Evolutionary conservation across 2,113 vertebrate genomes (phyloP).

Genomic region (Erythrocercus mccallii): DNA sequence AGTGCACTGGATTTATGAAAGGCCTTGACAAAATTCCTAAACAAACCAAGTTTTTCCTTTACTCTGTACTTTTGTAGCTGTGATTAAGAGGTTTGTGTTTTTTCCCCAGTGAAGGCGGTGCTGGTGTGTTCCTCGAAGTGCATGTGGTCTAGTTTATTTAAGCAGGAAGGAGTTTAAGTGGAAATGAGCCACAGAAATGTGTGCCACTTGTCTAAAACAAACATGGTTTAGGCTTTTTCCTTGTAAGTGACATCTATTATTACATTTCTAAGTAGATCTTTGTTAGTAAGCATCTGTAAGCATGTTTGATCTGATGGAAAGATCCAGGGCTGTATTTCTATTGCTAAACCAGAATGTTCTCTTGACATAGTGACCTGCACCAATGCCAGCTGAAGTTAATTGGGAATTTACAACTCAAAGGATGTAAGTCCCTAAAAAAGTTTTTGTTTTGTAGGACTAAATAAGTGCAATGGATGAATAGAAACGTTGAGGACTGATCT

Average conservation of each 20-base stretch:
- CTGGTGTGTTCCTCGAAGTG: neutral
- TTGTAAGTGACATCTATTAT: conserved; percentile 6
- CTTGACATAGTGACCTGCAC: neutral
- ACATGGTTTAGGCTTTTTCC: conserved; percentile 7
- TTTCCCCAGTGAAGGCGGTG: neutral
- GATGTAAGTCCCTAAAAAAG: neutral
- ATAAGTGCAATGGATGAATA: neutral
- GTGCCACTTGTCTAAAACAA: conserved; percentile 58
- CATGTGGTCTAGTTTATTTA: conserved; percentile 32
- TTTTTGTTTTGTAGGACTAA: neutral
- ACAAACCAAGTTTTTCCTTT: neutral
- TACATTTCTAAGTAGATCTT: conserved; percentile 36
- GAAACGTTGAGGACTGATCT: neutral
- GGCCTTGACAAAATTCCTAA: conserved; percentile 42
- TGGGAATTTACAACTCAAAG: neutral
- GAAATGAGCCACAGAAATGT: conserved; percentile 31
- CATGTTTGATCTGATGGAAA: neutral
- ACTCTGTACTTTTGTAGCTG: neutral
- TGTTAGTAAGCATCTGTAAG: conserved; percentile 27
- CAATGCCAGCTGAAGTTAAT: neutral
- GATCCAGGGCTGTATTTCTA: neutral
- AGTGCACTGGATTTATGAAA: neutral
- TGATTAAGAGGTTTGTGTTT: conserved; percentile 23
- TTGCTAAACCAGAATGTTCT: neutral
- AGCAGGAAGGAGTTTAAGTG: conserved; percentile 40